A percentile compares a stretch with the other conserved stretches of the same genome.
These are phyloP conservation scores for Plusia festucae DNA, from an alignment of 2,888 invertebrate species.

Conservation along the genomic window DNA sequence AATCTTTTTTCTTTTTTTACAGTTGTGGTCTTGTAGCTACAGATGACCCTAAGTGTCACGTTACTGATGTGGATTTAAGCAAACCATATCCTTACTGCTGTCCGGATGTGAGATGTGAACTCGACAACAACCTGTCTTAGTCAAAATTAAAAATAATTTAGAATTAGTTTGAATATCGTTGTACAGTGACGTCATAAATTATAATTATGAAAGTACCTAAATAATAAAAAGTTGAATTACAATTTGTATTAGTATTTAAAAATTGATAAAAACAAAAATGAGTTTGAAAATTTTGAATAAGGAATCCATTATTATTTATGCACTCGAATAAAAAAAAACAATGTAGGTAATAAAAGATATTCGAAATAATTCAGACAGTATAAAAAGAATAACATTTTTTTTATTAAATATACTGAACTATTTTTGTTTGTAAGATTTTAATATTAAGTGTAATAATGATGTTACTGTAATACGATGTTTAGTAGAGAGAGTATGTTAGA, in stretches of 20 bases:
- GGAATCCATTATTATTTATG: too few relatives aligned
- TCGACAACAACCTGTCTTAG: slow-evolving; percentile 69
- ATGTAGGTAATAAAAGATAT: too few relatives aligned
- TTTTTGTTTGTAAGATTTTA: too few relatives aligned
- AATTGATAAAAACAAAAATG: too few relatives aligned
- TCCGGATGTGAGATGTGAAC: slow-evolving; percentile 69
- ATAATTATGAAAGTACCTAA: slow-evolving; percentile 7
- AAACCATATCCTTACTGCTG: slow-evolving; percentile 78
- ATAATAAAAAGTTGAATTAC: background rate
- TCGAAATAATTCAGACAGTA: too few relatives aligned
- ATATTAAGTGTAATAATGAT: slow-evolving; percentile 38
- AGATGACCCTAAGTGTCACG: slow-evolving; percentile 67
- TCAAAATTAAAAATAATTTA: slow-evolving; percentile 17
- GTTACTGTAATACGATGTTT: slow-evolving; percentile 47
- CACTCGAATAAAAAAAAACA: too few relatives aligned
- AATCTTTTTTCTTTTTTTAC: slow-evolving; percentile 54
- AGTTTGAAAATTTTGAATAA: too few relatives aligned
- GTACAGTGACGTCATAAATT: slow-evolving; percentile 53
- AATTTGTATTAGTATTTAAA: too few relatives aligned
- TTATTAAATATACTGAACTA: too few relatives aligned
- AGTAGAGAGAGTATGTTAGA: slow-evolving; percentile 38
- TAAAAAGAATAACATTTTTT: too few relatives aligned
- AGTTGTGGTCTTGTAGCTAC: slow-evolving; percentile 72
- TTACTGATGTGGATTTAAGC: slow-evolving; percentile 66
- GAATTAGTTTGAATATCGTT: slow-evolving; percentile 44